Percentiles rank a stretch among this genome's conserved stretches.
phyloP scores from a whole-genome alignment of 2,797 vertebrate genomes.

The Rhinophrynus dorsalis region DNA sequence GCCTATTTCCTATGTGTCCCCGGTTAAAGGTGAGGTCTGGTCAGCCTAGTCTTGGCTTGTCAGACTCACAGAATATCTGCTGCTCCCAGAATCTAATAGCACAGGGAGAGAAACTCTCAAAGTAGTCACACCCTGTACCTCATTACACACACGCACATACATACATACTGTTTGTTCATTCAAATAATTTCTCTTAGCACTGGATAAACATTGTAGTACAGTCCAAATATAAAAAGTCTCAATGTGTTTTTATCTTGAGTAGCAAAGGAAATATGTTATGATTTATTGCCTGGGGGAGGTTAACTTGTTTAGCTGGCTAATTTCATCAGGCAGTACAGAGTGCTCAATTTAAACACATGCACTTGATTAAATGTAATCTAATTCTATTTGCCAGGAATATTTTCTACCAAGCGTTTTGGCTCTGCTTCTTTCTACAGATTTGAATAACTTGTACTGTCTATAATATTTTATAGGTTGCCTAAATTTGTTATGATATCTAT shows the following conservation, averaged over 20 bases:
- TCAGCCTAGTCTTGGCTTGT: no score
- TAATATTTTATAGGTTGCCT: constrained; percentile 29
- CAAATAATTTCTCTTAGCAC: no score
- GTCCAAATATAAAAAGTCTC: no score
- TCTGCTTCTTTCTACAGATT: constrained; percentile 24
- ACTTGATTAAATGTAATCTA: constrained; percentile 45
- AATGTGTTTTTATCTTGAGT: not conserved
- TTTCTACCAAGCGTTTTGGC: constrained; percentile 30
- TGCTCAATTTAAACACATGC: constrained; percentile 35
- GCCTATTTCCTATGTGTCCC: no score
- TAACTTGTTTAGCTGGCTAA: constrained; percentile 27
- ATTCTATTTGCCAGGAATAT: constrained; percentile 44
- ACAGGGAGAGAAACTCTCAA: no score
- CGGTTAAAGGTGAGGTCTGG: no score
- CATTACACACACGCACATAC: no score
- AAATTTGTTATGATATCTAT: constrained; percentile 36
- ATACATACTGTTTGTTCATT: no score
- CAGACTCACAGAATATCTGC: no score
- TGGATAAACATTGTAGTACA: no score
- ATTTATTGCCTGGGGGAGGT: constrained; percentile 33
- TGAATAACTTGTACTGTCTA: constrained; percentile 28
- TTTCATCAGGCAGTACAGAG: constrained; percentile 6
- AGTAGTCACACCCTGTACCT: no score
- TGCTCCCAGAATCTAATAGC: no score
- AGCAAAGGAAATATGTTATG: constrained; percentile 16